Evolutionary conservation across 2,888 invertebrate species (phyloP), one percentile per base, ranked within the genome.

Genomic region (Cheiracanthium punctorium): DNA sequence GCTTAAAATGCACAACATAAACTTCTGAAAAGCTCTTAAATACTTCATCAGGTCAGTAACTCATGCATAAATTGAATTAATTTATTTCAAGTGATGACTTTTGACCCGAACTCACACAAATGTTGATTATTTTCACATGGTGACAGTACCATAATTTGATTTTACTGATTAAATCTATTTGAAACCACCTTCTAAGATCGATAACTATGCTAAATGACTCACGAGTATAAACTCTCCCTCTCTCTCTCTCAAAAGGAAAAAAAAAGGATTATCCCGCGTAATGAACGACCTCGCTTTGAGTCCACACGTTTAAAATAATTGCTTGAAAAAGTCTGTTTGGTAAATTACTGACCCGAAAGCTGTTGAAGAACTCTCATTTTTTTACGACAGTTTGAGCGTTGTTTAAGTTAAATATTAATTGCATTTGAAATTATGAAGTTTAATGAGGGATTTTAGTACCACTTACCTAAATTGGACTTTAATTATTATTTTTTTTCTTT

Each of bases 341-440:
- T 64, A 64, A 64, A 29, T 64, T 29, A 64, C 0, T 5, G 24
- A 64, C 64, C 8, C 8, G 64, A 0, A 24, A 64, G 64, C 28
- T 28, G 28, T 64, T 64, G 4, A 12, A 64, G 24, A 64, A 8
- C 29, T 64, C 8, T 10, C 28, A 8, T 29, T 64, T 64, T 64
- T 17, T 7, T 17, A 28, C 64, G 2, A 1, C 5, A 10, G 0
- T 29, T 48, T 48, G 8, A 2, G 48, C 48, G 17, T 48, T 48
- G 48, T 48, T n/a, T 48, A 48, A 28, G 32, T 37, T 24, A 79
- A 79, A 79, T 79, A 79, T 79, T 79, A 79, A 79, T 79, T 79
- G 33, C 70, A 20, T 70, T 58, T 52, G 77, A 79, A 70, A 70
- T 79, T 79, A 79, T 74, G 58, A 33, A 70, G 14, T 65, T 79